Evolutionary conservation across 2,113 vertebrate genomes (phyloP), one percentile per base, ranked within the genome.

Genomic region (Cyprinodon variegatus): DNA sequence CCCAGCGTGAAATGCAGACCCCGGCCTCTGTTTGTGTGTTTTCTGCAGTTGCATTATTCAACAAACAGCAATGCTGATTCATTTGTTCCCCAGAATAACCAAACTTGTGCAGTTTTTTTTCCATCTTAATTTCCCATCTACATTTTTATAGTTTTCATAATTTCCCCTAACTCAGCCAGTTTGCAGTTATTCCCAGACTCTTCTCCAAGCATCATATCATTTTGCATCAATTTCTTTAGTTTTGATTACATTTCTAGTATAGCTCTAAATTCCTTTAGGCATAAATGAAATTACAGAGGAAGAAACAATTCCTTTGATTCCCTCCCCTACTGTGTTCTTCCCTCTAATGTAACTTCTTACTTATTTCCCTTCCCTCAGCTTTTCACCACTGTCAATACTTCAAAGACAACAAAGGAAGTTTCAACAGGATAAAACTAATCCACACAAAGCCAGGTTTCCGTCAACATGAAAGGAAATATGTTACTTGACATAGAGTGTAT

Each of bases 31-130:
- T 36, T 3, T 74, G 72, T 78, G 71, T 79, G 78, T 82, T 70
- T 77, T 73, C 45, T 37, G 0, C n/a, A 20, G 62, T 46, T 90
- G 78, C 84, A 88, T 90, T 88, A 90, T 90, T 87, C 83, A 88
- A 2, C 70, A 72, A 43, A 62, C 20, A 70, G 78, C 77, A 29
- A 57, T 81, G 83, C 85, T 65, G 82, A 90, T 89, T 85, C 85
- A 81, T 81, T 89, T 85, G 67, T 85, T 85, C 53, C 60, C 43
- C 70, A 85, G 40, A 11, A 65, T 43, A 65, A 65, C 81, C 79
- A 81, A 84, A 88, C 79, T 83, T 82, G 60, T 64, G 63, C 71
- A 65, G 13, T 60, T 10, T 2, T 22, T 73, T 68, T 71, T 82
- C 68, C 3, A 72, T 68, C 83, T 85, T 72, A 83, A 83, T 83